Evolutionary conservation across 2,113 vertebrate species (phyloP), one percentile per base, ranked within the genome.

Genomic region (Spheniscus mendiculus): DNA sequence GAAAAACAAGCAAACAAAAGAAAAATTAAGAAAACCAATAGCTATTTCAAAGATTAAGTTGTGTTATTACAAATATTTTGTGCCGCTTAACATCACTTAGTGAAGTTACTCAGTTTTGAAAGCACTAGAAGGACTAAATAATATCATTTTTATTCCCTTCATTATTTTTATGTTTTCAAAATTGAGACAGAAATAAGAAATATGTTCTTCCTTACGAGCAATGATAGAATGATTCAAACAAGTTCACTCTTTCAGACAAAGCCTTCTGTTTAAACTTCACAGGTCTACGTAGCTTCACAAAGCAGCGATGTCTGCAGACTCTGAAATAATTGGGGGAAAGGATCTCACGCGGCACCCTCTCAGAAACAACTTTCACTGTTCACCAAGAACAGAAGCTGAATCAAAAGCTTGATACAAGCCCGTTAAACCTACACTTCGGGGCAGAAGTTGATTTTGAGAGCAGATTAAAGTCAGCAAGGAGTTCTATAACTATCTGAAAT

Each of bases 311-410:
- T 49, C 63, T 84, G 38, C 15, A 74, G 34, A 50, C 29, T n/a
- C 30, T 53, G 20, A 36, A 70, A 20, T 56, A 36, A 42, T 0
- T 53, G 18, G 5, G 30, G 25, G 12, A 83, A 52, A 83, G 12
- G 22, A 53, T 45, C 19, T 81, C 34, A 17, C 0, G 0, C 16
- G 11, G 38, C 10, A 38, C 19, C 11, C 38, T 40, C 25, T 50
- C 20, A 59, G 73, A 29, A 84, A 1, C 49, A 42, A 25, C 29
- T 53, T 53, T 11, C 29, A 50, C 69, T 44, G 4, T 27, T 79
- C 70, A 50, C 32, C 8, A 29, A 20, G 38, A 84, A 22, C 27
- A 72, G 52, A 58, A 59, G 52, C 52, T 11, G 12, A n/a, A 25
- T 32, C 10, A 62, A 52, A 30, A 38, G 6, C 42, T 15, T 69